Conservation (phyloP, 2,113 vertebrate species). For the Cisticola juncidis region DNA sequence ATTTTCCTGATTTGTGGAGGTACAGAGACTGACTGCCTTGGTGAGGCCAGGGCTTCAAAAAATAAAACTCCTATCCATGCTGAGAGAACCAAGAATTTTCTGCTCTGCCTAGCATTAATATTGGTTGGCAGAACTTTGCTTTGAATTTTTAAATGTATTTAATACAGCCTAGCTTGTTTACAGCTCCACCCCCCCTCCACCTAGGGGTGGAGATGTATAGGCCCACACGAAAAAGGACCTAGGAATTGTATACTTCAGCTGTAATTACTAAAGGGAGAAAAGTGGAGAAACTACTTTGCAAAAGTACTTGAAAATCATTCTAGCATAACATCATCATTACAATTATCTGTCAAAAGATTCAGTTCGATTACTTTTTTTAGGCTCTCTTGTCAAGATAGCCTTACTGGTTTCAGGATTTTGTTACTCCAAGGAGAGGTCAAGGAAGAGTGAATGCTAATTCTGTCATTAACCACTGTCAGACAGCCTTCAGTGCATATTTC, state of each 20-base stretch:
- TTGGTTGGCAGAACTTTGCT: background rate
- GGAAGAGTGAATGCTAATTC: constrained; percentile 50
- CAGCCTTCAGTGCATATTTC: background rate
- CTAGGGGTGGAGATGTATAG: background rate
- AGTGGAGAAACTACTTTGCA: constrained; percentile 65
- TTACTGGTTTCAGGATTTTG: constrained; percentile 47
- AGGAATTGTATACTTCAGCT: background rate
- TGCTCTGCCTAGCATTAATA: background rate
- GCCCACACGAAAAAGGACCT: background rate
- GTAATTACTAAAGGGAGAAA: constrained; percentile 28
- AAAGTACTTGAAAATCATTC: constrained; percentile 66
- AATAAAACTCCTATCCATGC: background rate
- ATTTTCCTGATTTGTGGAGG: background rate
- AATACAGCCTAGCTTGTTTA: background rate
- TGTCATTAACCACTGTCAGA: constrained; percentile 50
- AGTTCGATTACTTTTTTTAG: constrained; percentile 68
- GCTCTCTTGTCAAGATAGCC: constrained; percentile 61
- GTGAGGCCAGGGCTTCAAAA: background rate
- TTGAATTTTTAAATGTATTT: constrained; percentile 29
- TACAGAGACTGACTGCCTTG: background rate
- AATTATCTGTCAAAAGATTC: constrained; percentile 74
- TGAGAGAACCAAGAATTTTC: background rate
- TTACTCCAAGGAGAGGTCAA: constrained; percentile 48
- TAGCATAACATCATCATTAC: constrained; percentile 67
- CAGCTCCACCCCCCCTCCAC: too few relatives aligned